Conservation (phyloP, 2,888 invertebrate genomes). For the Subacronicta megacephala region DNA sequence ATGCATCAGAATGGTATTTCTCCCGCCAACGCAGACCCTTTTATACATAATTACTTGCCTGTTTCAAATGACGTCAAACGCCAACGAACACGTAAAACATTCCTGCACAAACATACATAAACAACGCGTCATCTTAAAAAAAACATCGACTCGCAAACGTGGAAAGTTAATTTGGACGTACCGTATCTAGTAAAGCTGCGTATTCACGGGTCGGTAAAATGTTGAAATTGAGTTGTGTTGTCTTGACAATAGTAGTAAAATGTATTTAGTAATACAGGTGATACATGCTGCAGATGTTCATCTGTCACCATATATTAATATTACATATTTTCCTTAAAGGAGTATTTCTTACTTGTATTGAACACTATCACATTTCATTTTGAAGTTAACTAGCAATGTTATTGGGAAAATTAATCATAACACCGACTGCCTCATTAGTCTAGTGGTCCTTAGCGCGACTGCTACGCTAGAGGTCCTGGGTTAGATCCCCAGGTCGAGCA, state of each 20-base stretch:
- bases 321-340: too few relatives aligned
- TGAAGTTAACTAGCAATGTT: too few relatives aligned
- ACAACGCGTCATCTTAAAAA: conserved; percentile 48
- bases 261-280: too few relatives aligned
- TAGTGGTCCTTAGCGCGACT: too few relatives aligned
- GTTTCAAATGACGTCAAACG: conserved; percentile 41
- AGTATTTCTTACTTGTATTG: too few relatives aligned
- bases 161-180: conserved; percentile 49
- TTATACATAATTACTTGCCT: conserved; percentile 25
- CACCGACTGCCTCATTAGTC: too few relatives aligned
- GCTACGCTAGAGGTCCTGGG: too few relatives aligned
- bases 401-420: too few relatives aligned
- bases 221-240: conserved; percentile 2
- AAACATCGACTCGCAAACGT: conserved; percentile 22
- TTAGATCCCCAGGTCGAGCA: too few relatives aligned
- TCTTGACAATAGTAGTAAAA: conserved; percentile 3
- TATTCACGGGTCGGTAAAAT: conserved; percentile 22
- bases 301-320: too few relatives aligned
- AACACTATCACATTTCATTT: too few relatives aligned
- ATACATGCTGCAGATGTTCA: too few relatives aligned
- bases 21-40: conserved; percentile 20
- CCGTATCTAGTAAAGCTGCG: conserved; percentile 21
- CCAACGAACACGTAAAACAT: conserved; percentile 42
- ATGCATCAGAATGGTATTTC: conserved; percentile 9
- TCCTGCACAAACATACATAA: conserved; percentile 45